Conservation (phyloP, 2,888 invertebrate genomes). For the Apomyelois bistriatella region DNA sequence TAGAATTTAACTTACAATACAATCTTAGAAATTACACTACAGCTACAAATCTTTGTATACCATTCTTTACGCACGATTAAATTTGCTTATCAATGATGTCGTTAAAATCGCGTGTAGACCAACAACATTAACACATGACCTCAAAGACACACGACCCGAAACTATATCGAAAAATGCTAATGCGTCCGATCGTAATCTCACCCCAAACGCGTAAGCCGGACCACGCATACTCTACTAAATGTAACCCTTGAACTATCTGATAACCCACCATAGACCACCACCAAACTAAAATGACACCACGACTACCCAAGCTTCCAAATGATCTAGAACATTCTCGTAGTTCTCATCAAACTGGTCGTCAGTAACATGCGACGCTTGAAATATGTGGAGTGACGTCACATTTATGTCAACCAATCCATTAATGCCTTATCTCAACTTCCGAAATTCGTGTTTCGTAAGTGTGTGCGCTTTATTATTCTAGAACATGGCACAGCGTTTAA, state of each 20-base stretch:
- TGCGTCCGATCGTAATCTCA: conserved; percentile 62
- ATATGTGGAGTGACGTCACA: conserved; percentile 78
- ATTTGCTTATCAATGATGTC: conserved; percentile 19
- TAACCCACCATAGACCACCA: conserved; percentile 49
- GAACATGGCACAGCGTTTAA: conserved; percentile 53
- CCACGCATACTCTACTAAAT: conserved; percentile 71
- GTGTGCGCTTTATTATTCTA: conserved; percentile 56
- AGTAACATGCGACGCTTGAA: conserved; percentile 69
- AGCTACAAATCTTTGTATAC: not conserved
- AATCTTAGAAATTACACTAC: too few species aligned
- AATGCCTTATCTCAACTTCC: conserved; percentile 75
- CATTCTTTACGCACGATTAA: conserved; percentile 21
- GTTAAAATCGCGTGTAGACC: conserved; percentile 52
- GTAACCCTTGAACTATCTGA: conserved; percentile 75
- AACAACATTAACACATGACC: conserved; percentile 64
- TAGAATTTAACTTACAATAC: too few species aligned
- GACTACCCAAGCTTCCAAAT: not conserved
- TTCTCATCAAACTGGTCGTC: conserved; percentile 37
- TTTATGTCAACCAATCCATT: conserved; percentile 79
- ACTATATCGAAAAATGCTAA: conserved; percentile 70
- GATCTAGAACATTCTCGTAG: conserved; percentile 19
- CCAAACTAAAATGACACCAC: conserved; percentile 39
- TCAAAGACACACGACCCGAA: conserved; percentile 58
- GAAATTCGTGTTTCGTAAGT: conserved; percentile 64
- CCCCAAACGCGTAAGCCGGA: conserved; percentile 64